Evolutionary conservation across 2,113 vertebrate genomes (phyloP), one percentile per base, ranked within the genome.

Genomic region (Marcusenius ussheri): DNA sequence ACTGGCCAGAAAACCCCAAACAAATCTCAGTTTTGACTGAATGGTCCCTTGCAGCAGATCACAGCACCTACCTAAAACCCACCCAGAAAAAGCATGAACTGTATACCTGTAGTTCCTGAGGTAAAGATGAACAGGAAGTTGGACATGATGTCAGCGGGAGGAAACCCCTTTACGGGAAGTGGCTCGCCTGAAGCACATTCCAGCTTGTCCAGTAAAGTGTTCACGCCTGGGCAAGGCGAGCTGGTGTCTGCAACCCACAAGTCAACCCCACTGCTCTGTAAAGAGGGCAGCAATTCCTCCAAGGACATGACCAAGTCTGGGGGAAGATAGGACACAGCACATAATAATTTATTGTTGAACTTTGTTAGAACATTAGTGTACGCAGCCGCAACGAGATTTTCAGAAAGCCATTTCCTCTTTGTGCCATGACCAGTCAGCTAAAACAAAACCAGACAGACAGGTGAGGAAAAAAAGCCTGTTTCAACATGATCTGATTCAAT

Each of bases 51-150:
- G 15, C 13, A 80, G 35, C 74, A 80, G 70, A 39, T 74, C 11
- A 74, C 31, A 15, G 66, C 31, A 35, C 35, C 35, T 42, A n/a
- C 15, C 15, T 39, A 42, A 80, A 35, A 15, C 74, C 17, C 6
- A 80, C 5, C 35, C 74, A 42, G 74, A 49, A 24, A 45, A 83
- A 56, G 83, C 15, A 15, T 10, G 9, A 84, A n/a, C 24, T 45
- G 62, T 9, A n/a, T 95, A 99, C 98, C 98, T 97, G 98, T 98
- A 62, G 98, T 98, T 93, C 98, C 98, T 0, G 98, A 98, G 0
- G 98, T 98, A 92, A 98, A 99, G 93, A 98, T 98, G 77, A 96
- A 97, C 39, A 98, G 94, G 92, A 95, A 96, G 89, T 95, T 93
- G 1, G 97, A 95, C 91, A 94, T 97, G 91, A 97, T 92, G 90